Percentiles rank a stretch among this genome's conserved stretches.
These are phyloP conservation scores for Aptenodytes patagonicus DNA, from an alignment of 2,113 vertebrate genomes.

Conservation along the genomic window DNA sequence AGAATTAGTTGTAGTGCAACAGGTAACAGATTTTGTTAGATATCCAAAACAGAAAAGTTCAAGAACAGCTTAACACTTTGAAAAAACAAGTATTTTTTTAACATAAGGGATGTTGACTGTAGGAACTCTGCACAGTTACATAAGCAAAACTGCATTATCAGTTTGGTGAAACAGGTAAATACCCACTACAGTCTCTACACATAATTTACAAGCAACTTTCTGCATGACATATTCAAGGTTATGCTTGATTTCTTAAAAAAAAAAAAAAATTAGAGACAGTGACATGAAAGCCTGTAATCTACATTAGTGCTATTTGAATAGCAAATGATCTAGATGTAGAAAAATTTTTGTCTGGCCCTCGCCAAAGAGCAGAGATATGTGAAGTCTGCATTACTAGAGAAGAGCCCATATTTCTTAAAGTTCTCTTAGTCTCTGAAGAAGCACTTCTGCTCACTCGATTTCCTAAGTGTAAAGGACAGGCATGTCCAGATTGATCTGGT, in stretches of 20 bases:
- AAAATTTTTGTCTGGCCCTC: not conserved
- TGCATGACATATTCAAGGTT: not conserved
- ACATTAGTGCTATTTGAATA: not conserved
- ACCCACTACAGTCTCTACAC: not conserved
- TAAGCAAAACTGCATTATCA: not conserved
- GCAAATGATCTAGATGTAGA: not conserved
- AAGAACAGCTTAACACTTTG: not conserved
- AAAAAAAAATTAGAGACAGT: not conserved
- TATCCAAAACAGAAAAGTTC: not conserved
- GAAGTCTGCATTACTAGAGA: not conserved
- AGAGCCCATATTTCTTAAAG: not conserved
- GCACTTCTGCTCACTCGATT: not conserved
- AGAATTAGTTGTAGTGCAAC: not conserved
- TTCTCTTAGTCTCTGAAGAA: not conserved
- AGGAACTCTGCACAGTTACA: not conserved
- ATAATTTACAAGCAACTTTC: not conserved
- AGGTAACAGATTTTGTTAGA: not conserved
- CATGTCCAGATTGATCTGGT: not conserved
- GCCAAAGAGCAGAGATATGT: not conserved
- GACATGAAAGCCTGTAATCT: not conserved
- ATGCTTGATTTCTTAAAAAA: not conserved
- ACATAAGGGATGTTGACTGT: not conserved
- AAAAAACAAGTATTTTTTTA: not conserved
- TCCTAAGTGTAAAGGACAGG: not conserved
- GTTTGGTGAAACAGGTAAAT: not conserved